phyloP scores from a whole-genome alignment of 2,888 invertebrate genomes.

The Chydorus sphaericus region DNA sequence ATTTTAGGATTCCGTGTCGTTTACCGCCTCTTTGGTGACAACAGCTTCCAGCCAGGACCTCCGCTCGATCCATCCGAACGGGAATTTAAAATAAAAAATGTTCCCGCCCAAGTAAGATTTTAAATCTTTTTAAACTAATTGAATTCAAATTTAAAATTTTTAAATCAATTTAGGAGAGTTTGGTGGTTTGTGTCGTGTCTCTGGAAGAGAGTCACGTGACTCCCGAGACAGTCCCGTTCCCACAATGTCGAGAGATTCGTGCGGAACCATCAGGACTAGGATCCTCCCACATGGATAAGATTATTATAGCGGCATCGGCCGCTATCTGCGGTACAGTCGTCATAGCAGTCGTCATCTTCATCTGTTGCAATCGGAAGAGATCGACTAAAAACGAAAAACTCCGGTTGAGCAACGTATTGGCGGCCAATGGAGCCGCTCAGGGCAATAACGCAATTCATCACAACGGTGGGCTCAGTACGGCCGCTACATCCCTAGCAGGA shows the following conservation, averaged over 20 bases:
- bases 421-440: conserved; percentile 11
- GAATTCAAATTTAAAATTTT: neutral
- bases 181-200: conserved; percentile 83
- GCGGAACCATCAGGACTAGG: conserved; percentile 41
- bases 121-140: neutral
- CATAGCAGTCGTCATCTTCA: conserved; percentile 75
- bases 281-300: conserved; percentile 81
- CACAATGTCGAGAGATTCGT: conserved; percentile 76
- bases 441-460: neutral
- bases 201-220: conserved; percentile 76
- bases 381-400: conserved; percentile 17
- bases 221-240: conserved; percentile 68
- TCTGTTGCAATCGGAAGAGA: conserved; percentile 54
- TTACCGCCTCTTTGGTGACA: conserved; percentile 76
- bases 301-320: conserved; percentile 83
- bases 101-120: conserved; percentile 59
- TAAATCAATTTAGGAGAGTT: conserved; percentile 54
- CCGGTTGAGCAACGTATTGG: conserved; percentile 8
- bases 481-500: conserved; percentile 9
- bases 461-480: conserved; percentile 6
- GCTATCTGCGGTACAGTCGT: conserved; percentile 86
- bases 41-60: conserved; percentile 77
- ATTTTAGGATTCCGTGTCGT: conserved; percentile 80
- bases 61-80: conserved; percentile 75
- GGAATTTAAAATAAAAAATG: conserved; percentile 84